Conservation (phyloP, 1,140 invertebrate genomes). For the Lithobius niger region DNA sequence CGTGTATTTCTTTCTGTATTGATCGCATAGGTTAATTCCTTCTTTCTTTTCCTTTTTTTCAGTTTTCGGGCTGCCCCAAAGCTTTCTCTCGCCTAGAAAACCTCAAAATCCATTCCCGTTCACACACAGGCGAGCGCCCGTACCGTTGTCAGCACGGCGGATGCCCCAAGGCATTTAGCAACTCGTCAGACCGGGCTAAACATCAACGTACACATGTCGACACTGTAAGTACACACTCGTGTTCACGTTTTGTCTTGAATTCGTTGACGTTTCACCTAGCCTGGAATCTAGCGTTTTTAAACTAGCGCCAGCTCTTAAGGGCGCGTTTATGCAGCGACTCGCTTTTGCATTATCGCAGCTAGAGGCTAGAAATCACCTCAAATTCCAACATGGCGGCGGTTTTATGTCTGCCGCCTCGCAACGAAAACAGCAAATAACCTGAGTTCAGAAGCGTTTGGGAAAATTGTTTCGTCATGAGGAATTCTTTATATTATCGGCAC, state of each 20-base stretch:
- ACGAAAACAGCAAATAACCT: too few relatives aligned
- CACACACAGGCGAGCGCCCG: conserved; percentile 72
- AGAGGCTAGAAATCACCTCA: too few relatives aligned
- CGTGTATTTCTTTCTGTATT: not conserved
- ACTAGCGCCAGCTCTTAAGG: not conserved
- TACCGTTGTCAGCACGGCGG: conserved; percentile 71
- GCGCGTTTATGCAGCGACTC: too few relatives aligned
- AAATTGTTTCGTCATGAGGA: too few relatives aligned
- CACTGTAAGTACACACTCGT: conserved; percentile 54
- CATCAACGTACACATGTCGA: conserved; percentile 94
- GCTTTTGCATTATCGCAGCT: too few relatives aligned
- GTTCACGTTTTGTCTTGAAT: not conserved
- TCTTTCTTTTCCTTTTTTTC: conserved; percentile 16
- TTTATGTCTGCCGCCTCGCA: too few relatives aligned
- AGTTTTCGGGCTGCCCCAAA: conserved; percentile 84
- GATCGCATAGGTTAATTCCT: too few relatives aligned
- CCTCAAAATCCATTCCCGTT: conserved; percentile 86
- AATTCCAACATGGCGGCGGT: too few relatives aligned
- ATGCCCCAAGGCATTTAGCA: conserved; percentile 88
- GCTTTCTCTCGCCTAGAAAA: conserved; percentile 91
- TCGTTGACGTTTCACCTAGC: not conserved
- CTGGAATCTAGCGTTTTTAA: conserved; percentile 5
- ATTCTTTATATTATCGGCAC: too few relatives aligned
- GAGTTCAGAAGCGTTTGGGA: too few relatives aligned
- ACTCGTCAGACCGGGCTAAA: conserved; percentile 91